Percentiles rank a stretch among this genome's conserved stretches.
Evolutionary conservation across 2,113 vertebrate species (phyloP).

Genomic region (Camelus bactrianus): DNA sequence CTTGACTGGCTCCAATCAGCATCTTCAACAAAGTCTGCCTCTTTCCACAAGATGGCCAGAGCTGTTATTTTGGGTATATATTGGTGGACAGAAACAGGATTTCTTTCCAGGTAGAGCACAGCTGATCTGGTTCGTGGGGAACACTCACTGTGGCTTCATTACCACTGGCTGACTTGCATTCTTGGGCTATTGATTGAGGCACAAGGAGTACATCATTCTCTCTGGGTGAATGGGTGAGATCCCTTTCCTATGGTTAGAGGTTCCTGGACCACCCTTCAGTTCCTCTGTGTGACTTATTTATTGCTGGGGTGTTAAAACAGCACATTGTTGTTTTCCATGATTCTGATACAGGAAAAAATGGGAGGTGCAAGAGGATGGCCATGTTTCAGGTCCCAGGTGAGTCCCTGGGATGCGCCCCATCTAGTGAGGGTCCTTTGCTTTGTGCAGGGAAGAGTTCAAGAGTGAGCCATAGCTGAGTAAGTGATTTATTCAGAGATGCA

Average conservation of each 20-base stretch:
- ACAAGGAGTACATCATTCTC: neutral
- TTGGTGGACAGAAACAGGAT: neutral
- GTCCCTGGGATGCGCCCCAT: too few relatives aligned
- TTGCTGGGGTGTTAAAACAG: neutral
- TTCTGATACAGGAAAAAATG: too few relatives aligned
- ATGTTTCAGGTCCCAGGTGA: too few relatives aligned
- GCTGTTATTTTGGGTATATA: neutral
- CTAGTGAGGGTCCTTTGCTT: too few relatives aligned
- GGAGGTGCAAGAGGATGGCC: too few relatives aligned
- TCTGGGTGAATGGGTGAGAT: neutral
- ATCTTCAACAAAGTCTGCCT: neutral
- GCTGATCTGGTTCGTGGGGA: neutral
- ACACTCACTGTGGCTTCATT: neutral
- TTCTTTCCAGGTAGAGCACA: neutral
- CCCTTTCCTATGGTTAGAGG: neutral
- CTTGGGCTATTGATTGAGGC: neutral
- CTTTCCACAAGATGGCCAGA: neutral
- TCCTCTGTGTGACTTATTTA: neutral
- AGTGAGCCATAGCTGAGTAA: too few relatives aligned
- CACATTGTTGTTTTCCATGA: neutral
- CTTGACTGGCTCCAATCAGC: neutral
- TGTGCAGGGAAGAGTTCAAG: too few relatives aligned
- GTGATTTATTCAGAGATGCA: too few relatives aligned
- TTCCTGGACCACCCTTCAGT: neutral
- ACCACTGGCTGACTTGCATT: neutral